Conservation (phyloP, 2,797 vertebrate species). For the Eulemur albifrons region DNA sequence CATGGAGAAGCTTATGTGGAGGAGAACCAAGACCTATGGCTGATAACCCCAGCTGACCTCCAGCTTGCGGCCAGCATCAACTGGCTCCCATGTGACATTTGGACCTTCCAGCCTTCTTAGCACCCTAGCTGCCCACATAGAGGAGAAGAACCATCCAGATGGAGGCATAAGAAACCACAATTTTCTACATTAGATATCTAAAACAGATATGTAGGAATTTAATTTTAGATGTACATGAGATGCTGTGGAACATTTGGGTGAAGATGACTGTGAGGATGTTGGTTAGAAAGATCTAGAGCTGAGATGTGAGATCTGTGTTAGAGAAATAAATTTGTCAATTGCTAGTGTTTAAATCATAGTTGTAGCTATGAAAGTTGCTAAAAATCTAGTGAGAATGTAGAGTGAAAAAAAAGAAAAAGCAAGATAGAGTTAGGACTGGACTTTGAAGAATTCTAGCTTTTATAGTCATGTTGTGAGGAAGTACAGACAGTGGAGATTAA, state of each 20-base stretch:
- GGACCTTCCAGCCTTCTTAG: not conserved
- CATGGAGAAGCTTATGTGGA: not conserved
- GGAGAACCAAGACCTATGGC: not conserved
- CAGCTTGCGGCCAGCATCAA: too few species aligned
- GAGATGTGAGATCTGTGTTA: not conserved
- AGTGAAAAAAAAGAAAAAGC: not conserved
- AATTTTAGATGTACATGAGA: not conserved
- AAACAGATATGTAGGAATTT: not conserved
- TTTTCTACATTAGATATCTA: not conserved
- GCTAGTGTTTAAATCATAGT: not conserved
- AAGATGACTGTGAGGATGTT: not conserved
- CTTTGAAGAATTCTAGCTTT: not conserved
- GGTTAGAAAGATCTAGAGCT: not conserved
- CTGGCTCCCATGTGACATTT: not conserved
- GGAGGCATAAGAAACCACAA: not conserved
- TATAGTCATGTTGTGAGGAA: not conserved
- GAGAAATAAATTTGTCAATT: not conserved
- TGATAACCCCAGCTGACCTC: not conserved
- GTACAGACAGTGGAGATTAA: not conserved
- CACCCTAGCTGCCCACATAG: not conserved
- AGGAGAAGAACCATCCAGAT: not conserved
- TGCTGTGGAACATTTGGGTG: not conserved
- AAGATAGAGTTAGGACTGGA: not conserved
- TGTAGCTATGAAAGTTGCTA: not conserved
- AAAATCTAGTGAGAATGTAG: not conserved